Conservation (phyloP, 2,113 vertebrate species). For the Tauraco erythrolophus region DNA sequence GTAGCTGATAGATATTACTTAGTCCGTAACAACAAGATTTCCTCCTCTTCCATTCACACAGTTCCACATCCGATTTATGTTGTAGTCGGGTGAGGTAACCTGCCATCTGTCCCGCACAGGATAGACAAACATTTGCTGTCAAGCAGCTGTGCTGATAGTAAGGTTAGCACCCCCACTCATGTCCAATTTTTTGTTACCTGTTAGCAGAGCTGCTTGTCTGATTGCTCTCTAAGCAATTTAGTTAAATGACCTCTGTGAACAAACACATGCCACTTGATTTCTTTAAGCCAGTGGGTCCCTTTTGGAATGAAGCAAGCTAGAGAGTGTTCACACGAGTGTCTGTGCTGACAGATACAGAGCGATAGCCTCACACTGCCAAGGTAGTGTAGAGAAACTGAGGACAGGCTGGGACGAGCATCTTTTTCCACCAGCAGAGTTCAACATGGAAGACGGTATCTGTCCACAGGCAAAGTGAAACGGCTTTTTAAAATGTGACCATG, state of each 20-base stretch:
- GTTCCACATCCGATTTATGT: neutral
- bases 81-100: neutral
- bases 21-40: neutral
- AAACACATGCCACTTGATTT: neutral
- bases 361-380: neutral
- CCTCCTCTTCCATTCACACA: neutral
- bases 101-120: neutral
- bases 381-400: neutral
- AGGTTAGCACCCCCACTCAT: neutral
- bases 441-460: neutral
- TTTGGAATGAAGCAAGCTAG: neutral
- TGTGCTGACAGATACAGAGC: neutral
- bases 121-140: slow-evolving; percentile 29
- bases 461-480: neutral
- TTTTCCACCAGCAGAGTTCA: neutral
- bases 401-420: neutral
- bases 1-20: neutral
- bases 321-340: accelerated
- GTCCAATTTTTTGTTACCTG: neutral
- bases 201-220: slow-evolving; percentile 10
- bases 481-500: neutral
- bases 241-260: neutral
- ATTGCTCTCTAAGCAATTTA: neutral
- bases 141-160: slow-evolving; percentile 21
- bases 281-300: neutral